phyloP scores from a whole-genome alignment of 2,113 vertebrate genomes.

The Otolemur garnettii region DNA sequence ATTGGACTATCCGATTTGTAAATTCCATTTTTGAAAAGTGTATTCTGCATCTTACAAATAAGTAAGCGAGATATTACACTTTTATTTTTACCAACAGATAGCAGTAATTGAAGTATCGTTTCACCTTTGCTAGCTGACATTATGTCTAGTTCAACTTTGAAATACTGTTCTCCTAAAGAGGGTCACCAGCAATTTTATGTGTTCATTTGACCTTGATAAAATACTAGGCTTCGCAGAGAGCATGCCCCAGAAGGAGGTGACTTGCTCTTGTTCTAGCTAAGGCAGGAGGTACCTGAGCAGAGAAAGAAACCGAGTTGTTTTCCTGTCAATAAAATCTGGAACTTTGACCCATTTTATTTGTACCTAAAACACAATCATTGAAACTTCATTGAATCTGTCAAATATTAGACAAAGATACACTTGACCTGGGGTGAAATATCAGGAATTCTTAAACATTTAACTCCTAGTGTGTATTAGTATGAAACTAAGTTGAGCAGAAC shows the following conservation, averaged over 20 bases:
- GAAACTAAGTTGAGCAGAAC: conserved; percentile 95
- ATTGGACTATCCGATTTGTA: not conserved
- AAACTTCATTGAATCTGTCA: conserved; percentile 83
- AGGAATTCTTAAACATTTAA: conserved; percentile 90
- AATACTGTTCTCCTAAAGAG: not conserved
- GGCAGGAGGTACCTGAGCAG: conserved; percentile 2
- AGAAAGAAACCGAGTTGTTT: conserved; percentile 39
- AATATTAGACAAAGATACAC: conserved; percentile 83
- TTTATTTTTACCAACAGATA: conserved; percentile 5
- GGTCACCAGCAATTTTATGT: not conserved
- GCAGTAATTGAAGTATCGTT: conserved; percentile 9
- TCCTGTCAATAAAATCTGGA: conserved; percentile 42
- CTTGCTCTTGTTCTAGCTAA: not conserved
- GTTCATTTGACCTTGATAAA: conserved; percentile 57
- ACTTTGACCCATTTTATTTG: conserved; percentile 64
- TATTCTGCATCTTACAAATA: conserved; percentile 19
- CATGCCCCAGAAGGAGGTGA: not conserved
- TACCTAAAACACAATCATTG: conserved; percentile 59
- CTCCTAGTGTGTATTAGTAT: conserved; percentile 93
- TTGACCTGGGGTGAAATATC: conserved; percentile 88
- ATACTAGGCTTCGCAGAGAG: not conserved
- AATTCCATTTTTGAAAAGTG: not conserved
- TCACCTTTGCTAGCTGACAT: conserved; percentile 2
- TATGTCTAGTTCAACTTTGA: not conserved
- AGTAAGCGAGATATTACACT: not conserved